Percentiles rank a stretch among this genome's conserved stretches.
phyloP scores from a whole-genome alignment of 2,113 vertebrate species.

The Oophaga pumilio region DNA sequence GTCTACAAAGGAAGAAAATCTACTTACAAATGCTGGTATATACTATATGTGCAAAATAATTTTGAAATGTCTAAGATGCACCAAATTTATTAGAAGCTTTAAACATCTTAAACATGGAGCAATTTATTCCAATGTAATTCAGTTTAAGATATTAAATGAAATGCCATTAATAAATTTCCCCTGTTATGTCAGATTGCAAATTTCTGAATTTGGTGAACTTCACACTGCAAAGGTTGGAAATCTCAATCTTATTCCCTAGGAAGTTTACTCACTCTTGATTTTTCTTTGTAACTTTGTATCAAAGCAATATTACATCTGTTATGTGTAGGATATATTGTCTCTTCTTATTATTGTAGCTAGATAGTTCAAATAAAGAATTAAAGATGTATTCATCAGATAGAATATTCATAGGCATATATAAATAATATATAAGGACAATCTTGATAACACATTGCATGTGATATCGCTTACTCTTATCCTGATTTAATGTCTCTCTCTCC shows the following conservation, averaged over 20 bases:
- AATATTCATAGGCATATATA: not conserved
- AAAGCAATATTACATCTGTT: slow-evolving; percentile 6
- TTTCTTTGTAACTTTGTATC: not conserved
- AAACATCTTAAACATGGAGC: too few species aligned
- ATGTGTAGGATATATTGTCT: not conserved
- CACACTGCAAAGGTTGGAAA: not conserved
- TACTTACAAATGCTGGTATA: too few species aligned
- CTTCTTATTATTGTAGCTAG: not conserved
- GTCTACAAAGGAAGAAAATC: too few species aligned
- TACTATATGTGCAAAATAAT: too few species aligned
- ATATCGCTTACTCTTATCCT: not conserved
- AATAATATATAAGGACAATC: slow-evolving; percentile 7
- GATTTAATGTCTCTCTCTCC: not conserved
- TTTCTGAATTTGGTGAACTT: not conserved
- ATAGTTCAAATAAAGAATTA: not conserved
- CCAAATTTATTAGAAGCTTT: too few species aligned
- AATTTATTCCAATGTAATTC: too few species aligned
- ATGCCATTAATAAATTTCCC: not conserved
- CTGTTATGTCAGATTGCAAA: not conserved
- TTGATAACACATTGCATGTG: not conserved
- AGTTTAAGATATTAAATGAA: too few species aligned
- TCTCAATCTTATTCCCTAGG: not conserved
- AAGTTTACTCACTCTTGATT: not conserved
- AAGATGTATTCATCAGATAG: not conserved
- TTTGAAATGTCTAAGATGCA: too few species aligned